Evolutionary conservation across 1,140 invertebrate species (phyloP), one percentile per base, ranked within the genome.

Genomic region (Atta colombica): DNA sequence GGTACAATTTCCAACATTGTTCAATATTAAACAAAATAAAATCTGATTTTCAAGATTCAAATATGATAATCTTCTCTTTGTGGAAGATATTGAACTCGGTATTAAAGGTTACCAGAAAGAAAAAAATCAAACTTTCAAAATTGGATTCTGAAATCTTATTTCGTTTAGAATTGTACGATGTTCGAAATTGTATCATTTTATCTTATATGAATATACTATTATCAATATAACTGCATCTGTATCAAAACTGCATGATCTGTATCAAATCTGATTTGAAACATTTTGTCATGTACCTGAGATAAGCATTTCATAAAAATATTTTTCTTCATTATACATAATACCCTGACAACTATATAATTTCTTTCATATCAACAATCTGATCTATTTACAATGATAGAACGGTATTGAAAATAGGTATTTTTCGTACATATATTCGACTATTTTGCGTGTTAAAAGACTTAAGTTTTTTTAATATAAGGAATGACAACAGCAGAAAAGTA

Each of bases 371-470:
- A 77, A 63, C 58, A 82, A 78, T 61, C 51, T 66, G 10, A 21
- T 63, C 69, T 91, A 90, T 91, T 80, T 90, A 90, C 89, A 91
- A n/a, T 53, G 39, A 39, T 39, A 61, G n/a, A 82, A 39, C n/a
- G 21, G 35, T 68, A 74, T 88, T 85, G 51, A 88, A 90, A 85
- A 85, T 90, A 90, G 39, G 61, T 53, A 81, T 71, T 82, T 82
- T 61, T 31, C 61, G 28, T 77, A 58, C 28, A 74, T 77, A 58
- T 35, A 74, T 55, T 71, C 35, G 39, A 53, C 35, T 35, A 14
- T 25, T 45, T 69, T 55, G 28, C 55, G 18, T 12, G 31, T 65
- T 77, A 75, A 55, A 53, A 53, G 39, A 86, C 6, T 16, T 25
- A 69, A 55, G 12, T 45, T 77, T 85, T 45, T 77, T 85, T 28